phyloP scores from a whole-genome alignment of 92 coral and sea anemone species.

The Parazoanthus darwini region DNA sequence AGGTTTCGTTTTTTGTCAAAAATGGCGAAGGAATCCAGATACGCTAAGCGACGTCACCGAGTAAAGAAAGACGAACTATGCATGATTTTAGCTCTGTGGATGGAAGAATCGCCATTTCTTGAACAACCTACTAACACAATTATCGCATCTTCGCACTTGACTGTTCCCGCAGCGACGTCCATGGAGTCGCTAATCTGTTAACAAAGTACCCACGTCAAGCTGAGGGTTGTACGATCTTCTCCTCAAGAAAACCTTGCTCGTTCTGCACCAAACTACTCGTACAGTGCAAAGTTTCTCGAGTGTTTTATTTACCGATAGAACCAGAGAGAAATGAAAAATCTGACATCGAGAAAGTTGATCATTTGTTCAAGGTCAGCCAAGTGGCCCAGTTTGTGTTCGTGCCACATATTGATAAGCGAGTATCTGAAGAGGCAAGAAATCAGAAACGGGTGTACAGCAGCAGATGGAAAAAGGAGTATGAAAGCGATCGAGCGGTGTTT shows the following conservation, averaged over 20 bases:
- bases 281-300: conserved; percentile 64
- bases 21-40: neutral
- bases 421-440: too few relatives aligned
- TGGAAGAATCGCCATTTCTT: conserved; percentile 47
- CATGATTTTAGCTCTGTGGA: conserved; percentile 58
- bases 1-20: neutral
- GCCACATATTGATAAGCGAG: conserved; percentile 41
- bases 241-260: conserved; percentile 75
- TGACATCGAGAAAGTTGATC: conserved; percentile 49
- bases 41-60: conserved; percentile 39
- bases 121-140: neutral
- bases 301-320: conserved; percentile 59
- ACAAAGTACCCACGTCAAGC: conserved; percentile 49
- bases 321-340: conserved; percentile 48
- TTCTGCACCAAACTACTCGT: conserved; percentile 69
- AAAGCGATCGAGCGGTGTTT: too few relatives aligned
- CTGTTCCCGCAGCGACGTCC: conserved; percentile 64
- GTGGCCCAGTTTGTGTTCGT: conserved; percentile 61
- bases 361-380: conserved; percentile 58
- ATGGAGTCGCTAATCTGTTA: conserved; percentile 62
- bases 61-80: conserved; percentile 47
- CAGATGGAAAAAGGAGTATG: neutral
- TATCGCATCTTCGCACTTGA: conserved; percentile 55
- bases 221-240: conserved; percentile 49
- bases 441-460: too few relatives aligned